phyloP scores from a whole-genome alignment of 2,797 vertebrate genomes.

The Squalus acanthias region DNA sequence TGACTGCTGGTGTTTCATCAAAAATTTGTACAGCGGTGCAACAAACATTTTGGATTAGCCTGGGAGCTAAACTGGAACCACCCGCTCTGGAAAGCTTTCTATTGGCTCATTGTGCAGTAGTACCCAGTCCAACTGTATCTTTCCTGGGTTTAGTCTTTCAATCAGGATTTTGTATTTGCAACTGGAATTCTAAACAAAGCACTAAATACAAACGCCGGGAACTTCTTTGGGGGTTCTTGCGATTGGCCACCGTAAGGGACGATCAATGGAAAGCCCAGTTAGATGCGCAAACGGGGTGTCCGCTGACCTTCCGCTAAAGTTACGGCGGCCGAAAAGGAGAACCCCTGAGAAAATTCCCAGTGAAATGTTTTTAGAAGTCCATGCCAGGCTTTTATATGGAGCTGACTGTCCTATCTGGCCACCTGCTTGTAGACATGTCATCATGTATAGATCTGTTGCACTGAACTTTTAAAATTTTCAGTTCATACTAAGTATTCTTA shows the following conservation, averaged over 20 bases:
- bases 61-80: background rate
- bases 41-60: background rate
- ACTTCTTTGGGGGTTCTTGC: background rate
- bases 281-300: background rate
- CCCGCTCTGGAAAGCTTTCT: background rate
- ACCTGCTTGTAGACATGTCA: background rate
- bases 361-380: background rate
- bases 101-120: background rate
- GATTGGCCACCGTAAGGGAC: background rate
- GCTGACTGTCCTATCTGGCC: background rate
- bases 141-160: background rate
- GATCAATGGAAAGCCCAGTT: background rate
- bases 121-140: background rate
- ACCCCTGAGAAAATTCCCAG: background rate
- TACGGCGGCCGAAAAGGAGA: background rate
- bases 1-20: background rate
- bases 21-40: background rate
- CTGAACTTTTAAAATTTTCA: background rate
- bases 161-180: background rate
- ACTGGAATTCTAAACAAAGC: background rate
- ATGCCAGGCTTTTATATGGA: background rate
- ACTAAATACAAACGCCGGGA: background rate
- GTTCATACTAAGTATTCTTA: too few species aligned
- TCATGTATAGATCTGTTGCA: background rate
- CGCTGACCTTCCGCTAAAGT: background rate